Evolutionary conservation across 2,888 invertebrate species (phyloP).

Genomic region (Hirtodrosophila confusa): DNA sequence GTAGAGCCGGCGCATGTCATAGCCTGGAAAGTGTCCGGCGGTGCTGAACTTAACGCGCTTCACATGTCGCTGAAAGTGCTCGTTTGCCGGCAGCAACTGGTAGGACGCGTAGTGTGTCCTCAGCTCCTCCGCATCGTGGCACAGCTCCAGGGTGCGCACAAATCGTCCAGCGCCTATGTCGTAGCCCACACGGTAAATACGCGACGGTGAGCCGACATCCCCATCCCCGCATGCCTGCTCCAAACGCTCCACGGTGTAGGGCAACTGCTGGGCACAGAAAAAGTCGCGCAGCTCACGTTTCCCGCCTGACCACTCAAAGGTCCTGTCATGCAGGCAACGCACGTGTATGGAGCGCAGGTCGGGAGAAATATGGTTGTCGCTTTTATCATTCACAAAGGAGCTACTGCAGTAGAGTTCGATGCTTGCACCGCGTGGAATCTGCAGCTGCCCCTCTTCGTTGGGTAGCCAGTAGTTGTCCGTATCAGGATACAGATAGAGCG

Average conservation of each 20-base stretch:
- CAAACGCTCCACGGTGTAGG: slow-evolving; percentile 65
- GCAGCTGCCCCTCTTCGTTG: slow-evolving; percentile 67
- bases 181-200: slow-evolving; percentile 83
- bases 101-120: slow-evolving; percentile 82
- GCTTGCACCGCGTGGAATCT: slow-evolving; percentile 66
- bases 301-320: slow-evolving; percentile 60
- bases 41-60: slow-evolving; percentile 82
- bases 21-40: slow-evolving; percentile 79
- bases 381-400: slow-evolving; percentile 47
- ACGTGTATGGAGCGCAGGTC: slow-evolving; percentile 47
- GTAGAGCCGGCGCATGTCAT: slow-evolving; percentile 81
- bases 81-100: slow-evolving; percentile 82
- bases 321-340: slow-evolving; percentile 66
- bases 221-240: slow-evolving; percentile 53
- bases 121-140: slow-evolving; percentile 81
- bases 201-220: slow-evolving; percentile 24
- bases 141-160: slow-evolving; percentile 82
- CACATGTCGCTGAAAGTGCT: slow-evolving; percentile 83
- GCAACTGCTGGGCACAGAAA: slow-evolving; percentile 57
- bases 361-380: slow-evolving; percentile 6
- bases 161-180: slow-evolving; percentile 74
- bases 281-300: slow-evolving; percentile 68
- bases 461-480: slow-evolving; percentile 78
- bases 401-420: slow-evolving; percentile 81
- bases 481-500: slow-evolving; percentile 85